A percentile compares a stretch with the other conserved stretches of the same genome.
phyloP scores from a whole-genome alignment of 35 echinoderm and acorn worm genomes.

The Ptychodera flava region DNA sequence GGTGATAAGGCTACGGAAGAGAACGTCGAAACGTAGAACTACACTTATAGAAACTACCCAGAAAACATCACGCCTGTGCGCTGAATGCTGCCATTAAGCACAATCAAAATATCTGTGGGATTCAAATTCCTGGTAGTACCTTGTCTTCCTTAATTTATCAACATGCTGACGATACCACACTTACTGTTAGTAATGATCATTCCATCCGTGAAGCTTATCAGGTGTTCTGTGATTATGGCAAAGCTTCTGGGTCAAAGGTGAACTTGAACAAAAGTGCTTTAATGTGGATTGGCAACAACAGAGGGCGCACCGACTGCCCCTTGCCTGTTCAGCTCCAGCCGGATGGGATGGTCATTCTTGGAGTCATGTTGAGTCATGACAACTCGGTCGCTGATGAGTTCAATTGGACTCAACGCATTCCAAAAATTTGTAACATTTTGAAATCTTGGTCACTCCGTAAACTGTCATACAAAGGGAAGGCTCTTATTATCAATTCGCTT shows the following conservation, averaged over 20 bases:
- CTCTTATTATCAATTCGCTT: not conserved
- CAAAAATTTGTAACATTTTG: not conserved
- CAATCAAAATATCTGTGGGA: not conserved
- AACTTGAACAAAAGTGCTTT: slow-evolving; percentile 24
- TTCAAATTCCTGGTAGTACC: not conserved
- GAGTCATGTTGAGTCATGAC: not conserved
- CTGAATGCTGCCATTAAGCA: not conserved
- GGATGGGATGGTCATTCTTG: not conserved
- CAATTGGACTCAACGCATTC: not conserved
- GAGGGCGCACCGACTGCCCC: not conserved
- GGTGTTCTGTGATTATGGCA: slow-evolving; percentile 6
- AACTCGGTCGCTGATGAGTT: not conserved
- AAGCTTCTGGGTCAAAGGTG: slow-evolving; percentile 9
- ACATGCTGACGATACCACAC: slow-evolving; percentile 38
- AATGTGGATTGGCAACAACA: slow-evolving; percentile 3
- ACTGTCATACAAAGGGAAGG: not conserved
- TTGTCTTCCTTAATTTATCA: slow-evolving; percentile 8
- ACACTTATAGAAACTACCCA: too few relatives aligned
- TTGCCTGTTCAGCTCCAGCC: not conserved
- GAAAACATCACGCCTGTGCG: too few relatives aligned
- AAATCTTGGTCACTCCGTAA: not conserved
- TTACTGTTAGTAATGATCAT: slow-evolving; percentile 6
- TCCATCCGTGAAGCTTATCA: not conserved
- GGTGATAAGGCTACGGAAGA: too few relatives aligned
- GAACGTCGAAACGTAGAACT: too few relatives aligned